Evolutionary conservation across 1,140 invertebrate genomes (phyloP), one percentile per base, ranked within the genome.

Genomic region (Arion vulgaris): DNA sequence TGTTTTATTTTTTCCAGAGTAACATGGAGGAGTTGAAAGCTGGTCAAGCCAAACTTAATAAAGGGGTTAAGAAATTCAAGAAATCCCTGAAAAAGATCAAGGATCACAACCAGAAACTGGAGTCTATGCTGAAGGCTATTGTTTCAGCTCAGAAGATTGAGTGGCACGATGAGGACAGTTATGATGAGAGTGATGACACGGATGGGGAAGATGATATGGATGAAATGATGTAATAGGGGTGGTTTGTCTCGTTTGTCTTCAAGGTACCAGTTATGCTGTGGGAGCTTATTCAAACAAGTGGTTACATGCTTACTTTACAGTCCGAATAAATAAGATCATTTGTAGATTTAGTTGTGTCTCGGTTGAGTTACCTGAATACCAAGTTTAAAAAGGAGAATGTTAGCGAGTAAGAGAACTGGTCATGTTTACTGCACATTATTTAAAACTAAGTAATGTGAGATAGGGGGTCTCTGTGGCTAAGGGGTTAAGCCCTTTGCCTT

Each of bases 21-120:
- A 89, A 91, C 45, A 88, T 91, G 53, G 86, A 90, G 19, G 88
- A 89, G 49, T 83, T 90, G 2, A 83, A 88, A 77, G 86, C 89
- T 36, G 85, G 83, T 45, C 89, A 92, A 73, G 90, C 92, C n/a
- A 90, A 89, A 36, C 66, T 91, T 62, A 69, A 82, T 41, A 68
- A 80, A 34, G 87, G 88, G 51, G 80, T 90, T n/a, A 87, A 86
- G 51, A 89, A 88, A 32, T 62, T 91, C 81, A 86, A 87, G 78
- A 76, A 74, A 7, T 84, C 85, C 15, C 75, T 90, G 5, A 89
- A 88, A 38, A 85, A 87, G 4, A 84, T 90, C 28, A 83, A 80
- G 23, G 85, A 82, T 28, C 86, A 87, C 45, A 87, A 84, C 17
- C 80, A 84, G 17, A 81, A 82, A 23, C 82, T 91, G 15, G 88